Evolutionary conservation across 2,113 vertebrate species (phyloP), one percentile per base, ranked within the genome.

Genomic region (Rhinolophus ferrumequinum): DNA sequence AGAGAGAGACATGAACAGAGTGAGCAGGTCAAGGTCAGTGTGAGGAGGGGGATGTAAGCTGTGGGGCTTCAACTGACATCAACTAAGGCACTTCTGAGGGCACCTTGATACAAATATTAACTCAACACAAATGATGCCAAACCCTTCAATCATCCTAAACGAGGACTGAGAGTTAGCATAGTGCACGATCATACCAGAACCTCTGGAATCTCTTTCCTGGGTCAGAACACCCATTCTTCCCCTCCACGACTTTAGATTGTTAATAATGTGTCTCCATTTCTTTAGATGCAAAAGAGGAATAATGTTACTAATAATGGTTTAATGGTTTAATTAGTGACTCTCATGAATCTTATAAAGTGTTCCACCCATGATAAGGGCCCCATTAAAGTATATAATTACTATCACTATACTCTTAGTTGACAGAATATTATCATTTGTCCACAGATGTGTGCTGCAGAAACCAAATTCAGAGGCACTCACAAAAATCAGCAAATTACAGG

Each of bases 161-260:
- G 2, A 22, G 19, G n/a, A 22, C 56, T 52, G 50, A 35, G 0
- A 26, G 26, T 26, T 38, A 3, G 7, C 0, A 0, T 0, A 22
- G 33, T 0, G 22, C 33, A 19, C n/a, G 41, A 12, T 4, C 33
- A 7, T 2, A 1, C 62, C 35, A 14, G 22, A 15, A n/a, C 15
- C 60, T 33, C 54, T 16, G 33, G 62, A 47, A 7, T 47, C 77
- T 5, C 58, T 14, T 3, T 24, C 33, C 84, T 7, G n/a, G 38
- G 73, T 44, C 8, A 47, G 60, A 70, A 35, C 0, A 8, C 66
- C 41, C 8, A 1, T 21, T 6, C 16, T 18, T 50, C 24, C 66
- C 38, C 12, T 85, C 91, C 28, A 10, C 22, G 26, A 50, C 13
- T 26, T 30, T 22, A 87, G 58, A 21, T 58, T 3, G n/a, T 64